phyloP scores from a whole-genome alignment of 2,113 vertebrate species.

The Aythya baeri region DNA sequence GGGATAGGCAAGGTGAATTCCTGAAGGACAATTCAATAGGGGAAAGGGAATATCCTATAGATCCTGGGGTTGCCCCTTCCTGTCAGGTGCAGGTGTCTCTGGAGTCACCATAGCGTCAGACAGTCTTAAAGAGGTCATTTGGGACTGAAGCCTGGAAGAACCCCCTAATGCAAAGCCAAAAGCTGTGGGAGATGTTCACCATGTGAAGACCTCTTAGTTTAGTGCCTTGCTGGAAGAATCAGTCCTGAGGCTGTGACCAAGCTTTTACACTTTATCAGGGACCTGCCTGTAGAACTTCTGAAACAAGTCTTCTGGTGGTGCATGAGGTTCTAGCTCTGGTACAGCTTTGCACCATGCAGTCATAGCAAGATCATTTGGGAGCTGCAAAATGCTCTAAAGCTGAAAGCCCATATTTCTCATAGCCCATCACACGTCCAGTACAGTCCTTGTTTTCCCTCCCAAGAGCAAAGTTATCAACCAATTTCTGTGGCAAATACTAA shows the following conservation, averaged over 20 bases:
- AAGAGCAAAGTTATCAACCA: not conserved
- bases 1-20: not conserved
- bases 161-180: not conserved
- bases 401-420: not conserved
- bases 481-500: not conserved
- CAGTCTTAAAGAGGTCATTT: not conserved
- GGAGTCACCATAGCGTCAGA: not conserved
- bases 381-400: not conserved
- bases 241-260: not conserved
- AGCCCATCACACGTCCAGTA: not conserved
- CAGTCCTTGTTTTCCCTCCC: not conserved
- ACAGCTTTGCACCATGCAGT: not conserved
- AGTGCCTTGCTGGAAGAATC: not conserved
- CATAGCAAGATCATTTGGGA: not conserved
- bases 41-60: not conserved
- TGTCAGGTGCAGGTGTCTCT: not conserved
- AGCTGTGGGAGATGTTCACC: not conserved
- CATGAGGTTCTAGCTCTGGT: not conserved
- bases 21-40: not conserved
- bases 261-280: not conserved
- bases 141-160: not conserved
- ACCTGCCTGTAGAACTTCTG: not conserved
- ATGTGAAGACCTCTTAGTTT: not conserved
- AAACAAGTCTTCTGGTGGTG: not conserved
- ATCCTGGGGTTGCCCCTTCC: not conserved